Evolutionary conservation across 2,888 invertebrate species (phyloP).

Genomic region (Oligia fasciuncula): DNA sequence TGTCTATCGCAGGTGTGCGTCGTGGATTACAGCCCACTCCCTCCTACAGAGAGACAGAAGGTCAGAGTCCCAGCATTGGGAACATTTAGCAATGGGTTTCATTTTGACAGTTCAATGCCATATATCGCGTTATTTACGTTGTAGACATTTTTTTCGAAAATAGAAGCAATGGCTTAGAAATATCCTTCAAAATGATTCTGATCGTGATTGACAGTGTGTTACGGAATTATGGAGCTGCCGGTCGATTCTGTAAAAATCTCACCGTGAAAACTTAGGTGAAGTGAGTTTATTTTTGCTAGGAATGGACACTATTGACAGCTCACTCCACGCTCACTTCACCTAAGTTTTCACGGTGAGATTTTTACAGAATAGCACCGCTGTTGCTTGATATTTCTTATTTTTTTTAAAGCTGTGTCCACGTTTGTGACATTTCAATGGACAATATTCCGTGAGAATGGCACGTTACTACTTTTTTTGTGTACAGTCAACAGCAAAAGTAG

Average conservation of each 20-base stretch:
- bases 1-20: neutral
- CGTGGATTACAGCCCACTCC: neutral
- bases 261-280: too few species aligned
- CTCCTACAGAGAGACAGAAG: too few species aligned
- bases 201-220: neutral
- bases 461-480: neutral
- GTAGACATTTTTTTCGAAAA: neutral
- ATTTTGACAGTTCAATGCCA: neutral
- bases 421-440: neutral
- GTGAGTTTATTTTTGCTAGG: too few species aligned
- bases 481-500: too few species aligned
- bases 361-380: too few species aligned
- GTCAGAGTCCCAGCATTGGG: too few species aligned
- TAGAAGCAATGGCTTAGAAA: neutral
- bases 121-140: neutral
- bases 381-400: slow-evolving; percentile 14
- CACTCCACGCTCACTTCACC: too few species aligned
- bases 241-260: too few species aligned
- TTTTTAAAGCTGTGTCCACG: neutral
- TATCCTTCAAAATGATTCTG: neutral
- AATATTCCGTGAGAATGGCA: neutral
- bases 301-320: too few species aligned
- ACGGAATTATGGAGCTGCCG: neutral
- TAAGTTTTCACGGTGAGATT: too few species aligned
- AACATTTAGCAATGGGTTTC: neutral